Evolutionary conservation across 2,888 invertebrate species (phyloP).

Genomic region (Augochlorella aurata): DNA sequence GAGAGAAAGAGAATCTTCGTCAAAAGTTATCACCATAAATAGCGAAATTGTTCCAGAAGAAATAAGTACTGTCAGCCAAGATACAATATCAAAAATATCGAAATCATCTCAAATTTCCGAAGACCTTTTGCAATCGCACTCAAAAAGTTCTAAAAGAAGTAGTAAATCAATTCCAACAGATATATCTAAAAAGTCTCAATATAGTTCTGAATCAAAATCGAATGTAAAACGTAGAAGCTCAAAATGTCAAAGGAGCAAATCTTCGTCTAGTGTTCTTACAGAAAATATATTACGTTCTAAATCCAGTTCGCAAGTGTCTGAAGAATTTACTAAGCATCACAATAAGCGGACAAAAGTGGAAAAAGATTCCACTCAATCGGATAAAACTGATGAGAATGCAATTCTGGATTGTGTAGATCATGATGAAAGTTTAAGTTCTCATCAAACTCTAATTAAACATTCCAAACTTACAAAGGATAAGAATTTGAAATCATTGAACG

Average conservation of each 20-base stretch:
- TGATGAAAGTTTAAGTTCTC: slow-evolving; percentile 75
- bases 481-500: slow-evolving; percentile 73
- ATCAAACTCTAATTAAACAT: slow-evolving; percentile 76
- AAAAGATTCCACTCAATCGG: slow-evolving; percentile 56
- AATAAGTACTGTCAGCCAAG: slow-evolving; percentile 57
- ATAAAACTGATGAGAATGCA: slow-evolving; percentile 51
- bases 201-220: slow-evolving; percentile 67
- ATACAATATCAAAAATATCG: slow-evolving; percentile 59
- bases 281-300: slow-evolving; percentile 71
- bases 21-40: slow-evolving; percentile 38
- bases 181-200: slow-evolving; percentile 69
- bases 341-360: slow-evolving; percentile 76
- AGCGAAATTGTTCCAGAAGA: slow-evolving; percentile 60
- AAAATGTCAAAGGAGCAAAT: slow-evolving; percentile 73
- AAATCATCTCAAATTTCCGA: slow-evolving; percentile 71
- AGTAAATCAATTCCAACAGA: slow-evolving; percentile 68
- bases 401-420: slow-evolving; percentile 72
- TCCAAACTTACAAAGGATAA: slow-evolving; percentile 75
- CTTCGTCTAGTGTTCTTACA: slow-evolving; percentile 63
- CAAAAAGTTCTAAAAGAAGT: slow-evolving; percentile 64
- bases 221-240: slow-evolving; percentile 76
- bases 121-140: slow-evolving; percentile 59
- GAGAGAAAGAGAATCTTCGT: slow-evolving; percentile 46
- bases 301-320: slow-evolving; percentile 65
- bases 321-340: slow-evolving; percentile 70